Conservation (phyloP, 1,140 invertebrate species). For the Scaptomyza graminum region DNA sequence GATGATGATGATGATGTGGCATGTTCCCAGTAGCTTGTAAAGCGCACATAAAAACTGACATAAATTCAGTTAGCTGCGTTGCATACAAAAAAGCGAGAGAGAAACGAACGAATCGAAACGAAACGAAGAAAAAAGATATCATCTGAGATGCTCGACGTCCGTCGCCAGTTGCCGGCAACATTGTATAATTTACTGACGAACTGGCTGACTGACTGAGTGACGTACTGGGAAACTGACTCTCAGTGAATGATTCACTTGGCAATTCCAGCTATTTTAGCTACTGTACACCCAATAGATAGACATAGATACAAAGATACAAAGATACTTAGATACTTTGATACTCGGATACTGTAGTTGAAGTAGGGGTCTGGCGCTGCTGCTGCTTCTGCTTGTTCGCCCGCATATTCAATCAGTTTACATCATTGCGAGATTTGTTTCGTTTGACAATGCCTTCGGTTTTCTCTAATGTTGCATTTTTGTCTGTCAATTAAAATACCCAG, state of each 20-base stretch:
- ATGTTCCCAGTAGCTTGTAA: slow-evolving; percentile 29
- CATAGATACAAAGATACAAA: slow-evolving; percentile 7
- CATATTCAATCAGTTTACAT: slow-evolving; percentile 70
- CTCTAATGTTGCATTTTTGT: slow-evolving; percentile 31
- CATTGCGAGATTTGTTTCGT: slow-evolving; percentile 60
- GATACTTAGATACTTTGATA: slow-evolving; percentile 14
- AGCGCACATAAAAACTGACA: slow-evolving; percentile 69
- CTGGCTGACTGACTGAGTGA: slow-evolving; percentile 32
- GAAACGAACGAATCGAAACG: background rate
- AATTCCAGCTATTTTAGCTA: slow-evolving; percentile 47
- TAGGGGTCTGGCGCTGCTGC: slow-evolving; percentile 1
- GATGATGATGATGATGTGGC: background rate
- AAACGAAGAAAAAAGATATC: slow-evolving; percentile 52
- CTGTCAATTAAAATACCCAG: slow-evolving; percentile 71
- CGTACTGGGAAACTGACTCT: slow-evolving; percentile 4
- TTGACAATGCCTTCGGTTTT: too few species aligned
- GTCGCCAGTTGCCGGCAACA: slow-evolving; percentile 55
- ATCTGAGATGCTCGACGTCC: slow-evolving; percentile 51
- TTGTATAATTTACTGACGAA: slow-evolving; percentile 74
- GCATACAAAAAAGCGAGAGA: slow-evolving; percentile 54
- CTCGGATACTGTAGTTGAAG: slow-evolving; percentile 2
- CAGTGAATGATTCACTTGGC: too few species aligned
- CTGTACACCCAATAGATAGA: slow-evolving; percentile 33
- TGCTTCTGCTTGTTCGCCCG: slow-evolving; percentile 49
- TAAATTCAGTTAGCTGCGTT: slow-evolving; percentile 75